A percentile compares a stretch with the other conserved stretches of the same genome.
These are phyloP conservation scores for Zelleria hepariella DNA, from an alignment of 2,888 invertebrate genomes.

Conservation along the genomic window DNA sequence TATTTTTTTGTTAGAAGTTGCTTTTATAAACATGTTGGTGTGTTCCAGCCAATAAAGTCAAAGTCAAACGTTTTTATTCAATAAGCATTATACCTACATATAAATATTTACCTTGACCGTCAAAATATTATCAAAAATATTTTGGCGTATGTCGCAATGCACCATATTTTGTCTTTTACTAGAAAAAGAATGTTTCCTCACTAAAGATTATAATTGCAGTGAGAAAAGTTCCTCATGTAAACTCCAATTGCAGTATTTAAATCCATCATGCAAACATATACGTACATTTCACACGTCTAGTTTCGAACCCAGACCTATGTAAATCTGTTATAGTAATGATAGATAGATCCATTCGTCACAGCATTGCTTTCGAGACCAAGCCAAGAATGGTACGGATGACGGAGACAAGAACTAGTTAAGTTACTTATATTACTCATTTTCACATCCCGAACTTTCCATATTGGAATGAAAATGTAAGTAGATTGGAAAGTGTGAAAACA, in stretches of 20 bases:
- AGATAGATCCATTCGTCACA: not conserved
- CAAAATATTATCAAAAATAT: too few species aligned
- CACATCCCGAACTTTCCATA: not conserved
- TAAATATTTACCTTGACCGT: too few species aligned
- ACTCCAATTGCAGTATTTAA: too few species aligned
- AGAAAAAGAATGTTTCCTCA: too few species aligned
- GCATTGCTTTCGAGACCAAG: not conserved
- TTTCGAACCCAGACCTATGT: not conserved
- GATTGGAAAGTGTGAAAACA: not conserved
- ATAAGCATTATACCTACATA: too few species aligned
- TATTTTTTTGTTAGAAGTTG: not conserved
- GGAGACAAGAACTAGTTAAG: not conserved
- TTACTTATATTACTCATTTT: too few species aligned
- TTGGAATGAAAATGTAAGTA: not conserved
- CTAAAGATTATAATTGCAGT: too few species aligned
- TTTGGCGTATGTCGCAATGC: too few species aligned
- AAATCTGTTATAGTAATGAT: not conserved
- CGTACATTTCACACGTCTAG: not conserved
- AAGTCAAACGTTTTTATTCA: too few species aligned
- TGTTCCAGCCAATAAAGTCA: not conserved
- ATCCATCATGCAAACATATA: not conserved
- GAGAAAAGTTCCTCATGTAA: too few species aligned
- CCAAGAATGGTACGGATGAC: not conserved
- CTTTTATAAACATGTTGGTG: not conserved
- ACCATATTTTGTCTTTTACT: too few species aligned